Evolutionary conservation across 2,113 vertebrate genomes (phyloP), one percentile per base, ranked within the genome.

Genomic region (Neogale vison): DNA sequence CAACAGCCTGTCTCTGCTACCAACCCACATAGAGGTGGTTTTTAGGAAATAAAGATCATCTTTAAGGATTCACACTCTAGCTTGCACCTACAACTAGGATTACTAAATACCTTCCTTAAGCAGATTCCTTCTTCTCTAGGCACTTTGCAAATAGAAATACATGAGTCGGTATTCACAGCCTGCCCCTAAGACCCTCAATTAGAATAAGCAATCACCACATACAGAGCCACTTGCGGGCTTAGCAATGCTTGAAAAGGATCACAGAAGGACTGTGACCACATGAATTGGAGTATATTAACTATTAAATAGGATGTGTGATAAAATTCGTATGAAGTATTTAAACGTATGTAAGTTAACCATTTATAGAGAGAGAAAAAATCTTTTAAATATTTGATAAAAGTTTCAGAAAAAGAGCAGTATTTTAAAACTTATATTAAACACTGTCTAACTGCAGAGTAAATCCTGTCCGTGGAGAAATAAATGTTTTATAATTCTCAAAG

Each of bases 401-500:
- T 71, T 71, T 94, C 15, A 67, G 82, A 52, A 74, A 76, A 81
- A 36, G 36, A 95, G 55, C 36, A n/a, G n/a, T 52, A 34, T 79
- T 94, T 92, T 88, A 18, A 65, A 77, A 47, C 7, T 67, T 7
- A 52, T 9, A 65, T 76, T 88, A 79, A 93, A 92, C 31, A 23
- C 7, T 84, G 88, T 63, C 79, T 83, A 95, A 47, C 24, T 69
- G 61, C 26, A 59, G 26, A 87, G n/a, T 31, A 77, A 93, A 65
- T 82, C n/a, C 21, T 89, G 21, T 50, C 21, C 39, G 39, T 23
- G 7, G n/a, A 69, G 81, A 91, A 90, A 65, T 39, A n/a, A 76
- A 34, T 39, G 67, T 90, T 90, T 21, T 55, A 9, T 80, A 90
- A 85, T 82, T 96, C 13, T 71, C 55, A 97, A 89, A 50, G 57